Conservation (phyloP, 2,113 vertebrate species). For the Erythrolamprus reginae region DNA sequence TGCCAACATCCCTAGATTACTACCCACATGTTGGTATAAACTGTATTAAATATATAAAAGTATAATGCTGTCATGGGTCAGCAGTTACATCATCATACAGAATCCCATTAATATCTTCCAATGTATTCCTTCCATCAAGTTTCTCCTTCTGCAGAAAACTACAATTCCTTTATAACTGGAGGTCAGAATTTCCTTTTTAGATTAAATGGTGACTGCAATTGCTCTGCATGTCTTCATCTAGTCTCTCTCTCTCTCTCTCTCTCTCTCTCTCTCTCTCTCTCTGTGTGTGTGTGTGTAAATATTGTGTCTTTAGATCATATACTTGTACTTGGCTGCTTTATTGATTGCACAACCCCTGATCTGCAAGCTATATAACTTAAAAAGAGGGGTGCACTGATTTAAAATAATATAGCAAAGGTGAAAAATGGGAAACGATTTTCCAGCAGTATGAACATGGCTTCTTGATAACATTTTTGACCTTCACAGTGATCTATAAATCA, state of each 20-base stretch:
- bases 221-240: neutral
- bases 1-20: neutral
- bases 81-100: neutral
- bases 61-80: neutral
- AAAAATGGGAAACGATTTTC: neutral
- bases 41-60: neutral
- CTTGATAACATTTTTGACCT: neutral
- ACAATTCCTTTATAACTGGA: neutral
- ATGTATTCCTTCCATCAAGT: neutral
- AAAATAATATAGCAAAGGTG: neutral
- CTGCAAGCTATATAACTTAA: neutral
- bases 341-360: neutral
- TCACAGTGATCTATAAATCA: neutral
- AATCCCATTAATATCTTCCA: neutral
- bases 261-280: too few relatives aligned
- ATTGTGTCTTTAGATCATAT: neutral
- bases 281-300: neutral
- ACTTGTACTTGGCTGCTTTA: neutral
- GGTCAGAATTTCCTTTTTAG: neutral
- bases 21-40: neutral
- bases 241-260: neutral
- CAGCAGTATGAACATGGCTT: neutral
- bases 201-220: neutral
- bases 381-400: neutral
- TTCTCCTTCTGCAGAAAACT: neutral